Conservation (phyloP, 2,113 vertebrate genomes). For the Heptranchias perlo region DNA sequence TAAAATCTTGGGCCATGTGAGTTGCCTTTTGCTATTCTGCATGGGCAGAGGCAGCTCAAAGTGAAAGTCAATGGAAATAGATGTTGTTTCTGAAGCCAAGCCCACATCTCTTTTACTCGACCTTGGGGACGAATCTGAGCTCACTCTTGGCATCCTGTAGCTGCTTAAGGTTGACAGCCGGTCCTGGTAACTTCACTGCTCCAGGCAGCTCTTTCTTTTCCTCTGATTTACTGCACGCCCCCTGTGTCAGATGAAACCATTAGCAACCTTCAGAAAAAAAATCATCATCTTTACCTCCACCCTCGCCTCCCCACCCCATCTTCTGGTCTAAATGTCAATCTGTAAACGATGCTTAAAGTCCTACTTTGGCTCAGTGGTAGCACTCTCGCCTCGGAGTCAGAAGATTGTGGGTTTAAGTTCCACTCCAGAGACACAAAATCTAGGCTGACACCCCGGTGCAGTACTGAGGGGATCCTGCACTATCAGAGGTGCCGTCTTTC, state of each 20-base stretch:
- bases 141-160: slow-evolving; percentile 93
- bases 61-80: neutral
- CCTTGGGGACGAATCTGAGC: slow-evolving; percentile 71
- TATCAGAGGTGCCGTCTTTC: neutral
- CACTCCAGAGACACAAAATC: neutral
- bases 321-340: neutral
- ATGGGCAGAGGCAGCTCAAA: neutral
- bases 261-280: neutral
- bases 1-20: slow-evolving; percentile 12
- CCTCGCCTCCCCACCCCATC: too few relatives aligned
- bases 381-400: neutral
- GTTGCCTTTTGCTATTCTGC: neutral
- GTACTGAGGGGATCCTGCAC: too few relatives aligned
- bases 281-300: neutral
- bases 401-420: neutral
- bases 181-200: slow-evolving; percentile 83
- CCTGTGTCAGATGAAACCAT: slow-evolving; percentile 37
- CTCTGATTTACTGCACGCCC: slow-evolving; percentile 52
- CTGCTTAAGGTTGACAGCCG: slow-evolving; percentile 84
- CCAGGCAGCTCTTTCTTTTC: slow-evolving; percentile 82
- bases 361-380: neutral
- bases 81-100: slow-evolving; percentile 6
- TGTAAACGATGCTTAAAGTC: neutral
- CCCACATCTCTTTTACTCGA: slow-evolving; percentile 58
- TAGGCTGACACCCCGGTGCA: neutral